phyloP scores from a whole-genome alignment of 2,797 vertebrate genomes.

The Thalassophryne amazonica region DNA sequence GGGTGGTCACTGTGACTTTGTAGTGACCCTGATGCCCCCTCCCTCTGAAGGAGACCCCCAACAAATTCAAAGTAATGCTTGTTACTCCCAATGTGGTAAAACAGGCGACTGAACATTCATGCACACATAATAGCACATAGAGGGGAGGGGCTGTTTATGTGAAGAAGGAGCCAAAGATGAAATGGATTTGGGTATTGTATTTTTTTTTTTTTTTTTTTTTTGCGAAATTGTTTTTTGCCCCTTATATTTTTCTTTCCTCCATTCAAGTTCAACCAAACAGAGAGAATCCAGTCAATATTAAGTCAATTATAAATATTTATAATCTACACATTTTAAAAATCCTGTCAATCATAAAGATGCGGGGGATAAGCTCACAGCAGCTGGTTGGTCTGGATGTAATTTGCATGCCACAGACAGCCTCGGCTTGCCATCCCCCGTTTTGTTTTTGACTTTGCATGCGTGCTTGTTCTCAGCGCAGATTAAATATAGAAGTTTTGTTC shows the following conservation, averaged over 20 bases:
- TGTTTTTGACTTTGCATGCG: conserved; percentile 78
- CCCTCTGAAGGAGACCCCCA: conserved; percentile 35
- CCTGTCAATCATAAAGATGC: conserved; percentile 79
- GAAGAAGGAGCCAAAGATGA: conserved; percentile 50
- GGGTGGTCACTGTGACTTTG: conserved; percentile 28
- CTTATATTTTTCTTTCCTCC: conserved; percentile 44
- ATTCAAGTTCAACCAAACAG: conserved; percentile 74
- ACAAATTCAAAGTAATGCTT: conserved; percentile 43
- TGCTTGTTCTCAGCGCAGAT: conserved; percentile 78
- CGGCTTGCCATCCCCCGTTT: conserved; percentile 72
- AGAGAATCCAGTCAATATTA: conserved; percentile 80
- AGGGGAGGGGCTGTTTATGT: conserved; percentile 53
- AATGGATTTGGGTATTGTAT: conserved; percentile 47
- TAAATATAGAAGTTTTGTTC: conserved; percentile 86
- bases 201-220: conserved; percentile 34
- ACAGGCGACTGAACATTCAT: conserved; percentile 47
- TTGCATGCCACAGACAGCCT: conserved; percentile 80
- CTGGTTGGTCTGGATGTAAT: conserved; percentile 72
- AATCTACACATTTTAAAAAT: conserved; percentile 81
- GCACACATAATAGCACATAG: conserved; percentile 4
- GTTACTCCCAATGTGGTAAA: conserved; percentile 54
- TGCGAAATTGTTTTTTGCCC: no score
- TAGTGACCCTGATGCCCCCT: conserved; percentile 47
- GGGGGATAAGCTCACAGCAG: conserved; percentile 74
- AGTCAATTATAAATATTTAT: conserved; percentile 87